Base-by-base conservation (phyloP, 2,888 invertebrate species). In the Scaptomyza parva region DNA sequence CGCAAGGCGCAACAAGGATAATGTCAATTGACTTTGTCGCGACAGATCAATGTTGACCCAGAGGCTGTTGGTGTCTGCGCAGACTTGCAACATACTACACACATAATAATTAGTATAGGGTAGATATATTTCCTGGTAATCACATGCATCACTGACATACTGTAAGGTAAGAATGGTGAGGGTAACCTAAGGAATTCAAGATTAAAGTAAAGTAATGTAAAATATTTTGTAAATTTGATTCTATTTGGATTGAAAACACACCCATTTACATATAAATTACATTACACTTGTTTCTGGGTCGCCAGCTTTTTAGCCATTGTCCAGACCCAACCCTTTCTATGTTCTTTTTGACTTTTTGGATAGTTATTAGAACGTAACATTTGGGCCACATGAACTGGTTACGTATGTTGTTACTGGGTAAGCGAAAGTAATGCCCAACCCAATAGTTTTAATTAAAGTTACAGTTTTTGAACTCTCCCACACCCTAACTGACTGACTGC, bases 351-450 rank as follows among this genome's bases (percentile, higher is more conserved):
- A 47, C 53, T 67, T 71, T 72, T 59, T 26, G 59, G 66, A 84
- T 72, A 67, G 76, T 85, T 84, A 85, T 84, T 86, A 84, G 84
- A 85, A 85, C 84, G 84, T 77, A 85, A 84, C 86, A 66, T 67
- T 80, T 85, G 83, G 69, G 70, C 79, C 85, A 85, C 61, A 78
- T 70, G 35, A 17, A 22, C 8, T 57, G 48, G 24, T 47, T 30
- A 9, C 11, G 5, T 33, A 5, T 5, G 5, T n/a, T n/a, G n/a
- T n/a, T 5, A n/a, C 48, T 45, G 43, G 50, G 33, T 53, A 48
- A 67, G 69, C 73, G 79, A 78, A 76, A 78, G 75, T 81, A 63
- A 50, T 24, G 61, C 45, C 62, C 50, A 59, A 59, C 48, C 47
- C 57, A 52, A 54, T 18, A 52, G 60, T 18, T 39, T 30, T 33